These are phyloP conservation scores for Merluccius polli DNA, from an alignment of 2,797 vertebrate species.

Conservation along the genomic window DNA sequence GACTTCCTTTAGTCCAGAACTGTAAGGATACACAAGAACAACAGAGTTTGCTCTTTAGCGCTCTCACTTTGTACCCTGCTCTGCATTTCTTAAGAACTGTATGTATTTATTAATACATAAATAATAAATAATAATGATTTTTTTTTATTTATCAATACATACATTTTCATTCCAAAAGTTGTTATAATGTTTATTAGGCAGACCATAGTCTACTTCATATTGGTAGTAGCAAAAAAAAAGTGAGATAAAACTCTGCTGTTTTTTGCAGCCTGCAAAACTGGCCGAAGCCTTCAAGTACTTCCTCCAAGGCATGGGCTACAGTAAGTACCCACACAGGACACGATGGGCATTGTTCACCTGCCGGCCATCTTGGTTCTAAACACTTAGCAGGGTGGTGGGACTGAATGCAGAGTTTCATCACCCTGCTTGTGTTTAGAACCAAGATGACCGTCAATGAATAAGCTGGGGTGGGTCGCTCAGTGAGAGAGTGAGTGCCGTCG, in stretches of 20 bases:
- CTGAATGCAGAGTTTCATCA: too few species aligned
- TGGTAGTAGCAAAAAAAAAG: background rate
- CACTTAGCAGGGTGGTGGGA: too few species aligned
- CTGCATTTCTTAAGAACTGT: background rate
- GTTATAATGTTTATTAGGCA: background rate
- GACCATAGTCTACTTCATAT: background rate
- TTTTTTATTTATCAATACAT: background rate
- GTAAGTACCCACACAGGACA: constrained; percentile 75
- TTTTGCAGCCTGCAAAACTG: constrained; percentile 90
- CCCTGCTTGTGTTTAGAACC: too few species aligned
- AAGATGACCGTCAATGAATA: too few species aligned
- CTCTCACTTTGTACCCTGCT: background rate
- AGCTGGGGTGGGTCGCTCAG: too few species aligned
- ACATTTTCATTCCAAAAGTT: background rate
- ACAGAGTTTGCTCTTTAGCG: background rate
- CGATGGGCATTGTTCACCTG: background rate
- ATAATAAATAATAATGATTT: background rate
- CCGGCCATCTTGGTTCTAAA: too few species aligned
- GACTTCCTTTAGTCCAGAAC: background rate
- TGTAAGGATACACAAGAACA: background rate
- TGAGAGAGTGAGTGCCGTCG: background rate
- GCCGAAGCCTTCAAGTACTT: constrained; percentile 99
- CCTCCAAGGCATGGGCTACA: constrained; percentile 99
- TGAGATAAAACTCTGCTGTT: constrained; percentile 8
- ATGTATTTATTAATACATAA: background rate